Evolutionary conservation across 53 echinoderm and acorn worm species (phyloP), one percentile per base, ranked within the genome.

Genomic region (Luidia sarsii): DNA sequence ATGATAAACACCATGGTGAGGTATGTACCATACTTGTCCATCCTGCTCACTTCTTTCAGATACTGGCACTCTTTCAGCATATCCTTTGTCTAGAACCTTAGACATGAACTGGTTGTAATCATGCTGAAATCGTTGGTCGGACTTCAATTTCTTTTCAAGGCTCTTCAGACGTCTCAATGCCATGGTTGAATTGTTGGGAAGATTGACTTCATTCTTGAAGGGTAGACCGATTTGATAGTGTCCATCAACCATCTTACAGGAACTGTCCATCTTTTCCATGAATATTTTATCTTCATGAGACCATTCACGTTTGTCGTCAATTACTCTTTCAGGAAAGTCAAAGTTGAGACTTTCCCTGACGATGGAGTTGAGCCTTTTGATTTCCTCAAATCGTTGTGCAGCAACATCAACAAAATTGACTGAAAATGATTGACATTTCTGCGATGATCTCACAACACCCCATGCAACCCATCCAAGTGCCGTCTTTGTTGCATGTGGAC

Each of bases 261-360:
- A 74, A 34, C 28, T 25, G n/a, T 18, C 33, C 52, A 68, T 50
- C 31, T 25, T 65, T 20, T 73, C 34, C 64, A 87, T 87, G 39
- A 87, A 87, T 49, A 27, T 18, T 65, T 55, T 82, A 46, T 81
- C 81, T 70, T 87, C 81, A 37, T 49, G 70, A 11, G 81, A 81
- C 87, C 87, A 81, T 55, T 87, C 87, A 33, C 71, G 57, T 37
- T 81, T 80, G 56, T 87, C 87, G 20, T 87, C 87, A 25, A 87
- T 67, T 35, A 23, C 31, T 20, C 48, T 39, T 48, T 87, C 81
- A 6, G 87, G 80, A 56, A 87, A 87, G 81, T 87, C 81, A 37
- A 61, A 70, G 57, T 81, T 80, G 11, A 81, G 53, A 50, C 70
- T 81, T 69, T 70, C 53, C 31, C 48, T 67, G 61, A 83, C 43